Evolutionary conservation across 2,888 invertebrate genomes (phyloP), one percentile per base, ranked within the genome.

Genomic region (Heterodera filipjevi): DNA sequence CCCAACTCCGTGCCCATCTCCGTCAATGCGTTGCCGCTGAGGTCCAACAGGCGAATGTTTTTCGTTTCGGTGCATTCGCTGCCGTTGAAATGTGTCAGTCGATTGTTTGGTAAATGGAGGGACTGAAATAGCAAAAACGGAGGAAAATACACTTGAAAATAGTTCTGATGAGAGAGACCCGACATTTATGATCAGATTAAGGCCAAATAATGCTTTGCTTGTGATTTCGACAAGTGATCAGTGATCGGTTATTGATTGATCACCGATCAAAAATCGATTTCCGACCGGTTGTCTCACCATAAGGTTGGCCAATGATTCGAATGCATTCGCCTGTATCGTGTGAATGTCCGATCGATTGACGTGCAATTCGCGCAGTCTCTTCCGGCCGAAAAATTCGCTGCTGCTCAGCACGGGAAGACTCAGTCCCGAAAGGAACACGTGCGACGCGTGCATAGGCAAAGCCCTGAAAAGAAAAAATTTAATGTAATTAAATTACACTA

Each of bases 361-460:
- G 75, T 84, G 84, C 35, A 89, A 82, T 30, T 85, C 81, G 30
- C 71, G 32, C 12, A 89, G 83, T 2, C 83, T 77, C 12, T 71
- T 74, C 19, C 87, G 79, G 46, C 86, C 95, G 85, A 95, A 93
- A 90, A 95, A 95, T 66, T 94, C 93, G 90, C 94, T 94, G 90
- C 93, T 93, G 84, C 93, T 92, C 77, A 95, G 92, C 79, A 92
- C 91, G 86, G 93, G 92, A 85, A 95, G 92, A 89, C 93, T 92
- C 90, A 95, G 94, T 82, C 94, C 94, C 90, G 94, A 94, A 81
- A 95, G 91, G 89, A 94, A 94, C 83, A 95, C 92, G 89, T 94
- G 93, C n/a, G 95, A 94, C 80, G 94, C 94, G 89, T 94, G 94
- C 94, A 95, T 95, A 16, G 95, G 95, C 89, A 95, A 93, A 90